Evolutionary conservation across 2,113 vertebrate genomes (phyloP).

Genomic region (Columba janthina): DNA sequence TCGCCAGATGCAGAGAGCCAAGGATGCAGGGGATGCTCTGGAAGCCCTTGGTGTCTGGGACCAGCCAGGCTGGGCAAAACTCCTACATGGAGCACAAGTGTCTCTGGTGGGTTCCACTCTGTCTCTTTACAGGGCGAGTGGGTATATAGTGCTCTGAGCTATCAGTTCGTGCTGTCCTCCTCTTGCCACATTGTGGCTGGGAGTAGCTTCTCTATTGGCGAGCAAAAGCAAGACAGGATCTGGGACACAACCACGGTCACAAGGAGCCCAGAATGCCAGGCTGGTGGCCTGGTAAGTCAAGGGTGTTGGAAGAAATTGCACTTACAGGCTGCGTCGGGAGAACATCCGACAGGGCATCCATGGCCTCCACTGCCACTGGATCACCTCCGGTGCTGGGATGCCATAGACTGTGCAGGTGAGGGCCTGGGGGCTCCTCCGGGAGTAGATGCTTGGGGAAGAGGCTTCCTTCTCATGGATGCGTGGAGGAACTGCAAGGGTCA

Average conservation of each 20-base stretch:
- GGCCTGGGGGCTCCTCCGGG: conserved; percentile 87
- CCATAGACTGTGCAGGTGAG: conserved; percentile 93
- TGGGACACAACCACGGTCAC: background rate
- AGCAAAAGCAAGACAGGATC: rapidly evolving
- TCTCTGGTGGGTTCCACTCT: background rate
- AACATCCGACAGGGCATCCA: conserved; percentile 92
- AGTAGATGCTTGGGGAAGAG: conserved; percentile 88
- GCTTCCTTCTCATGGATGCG: conserved; percentile 95
- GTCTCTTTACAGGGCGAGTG: background rate
- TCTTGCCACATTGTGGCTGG: background rate
- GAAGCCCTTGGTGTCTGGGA: background rate
- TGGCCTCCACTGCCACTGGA: conserved; percentile 94
- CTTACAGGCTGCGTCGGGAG: conserved; percentile 84
- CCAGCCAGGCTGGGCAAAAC: background rate
- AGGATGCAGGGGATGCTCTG: background rate
- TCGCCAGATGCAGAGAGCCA: background rate
- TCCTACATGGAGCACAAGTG: background rate
- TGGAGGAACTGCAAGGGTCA: conserved; percentile 83
- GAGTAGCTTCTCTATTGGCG: background rate
- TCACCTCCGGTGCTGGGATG: conserved; percentile 78
- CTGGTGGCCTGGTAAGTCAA: background rate
- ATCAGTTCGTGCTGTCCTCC: background rate
- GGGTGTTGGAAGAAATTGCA: background rate
- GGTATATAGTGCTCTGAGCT: background rate
- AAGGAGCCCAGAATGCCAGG: rapidly evolving